Conservation (phyloP, 2,888 invertebrate genomes). For the Alentia gelatinosa region DNA sequence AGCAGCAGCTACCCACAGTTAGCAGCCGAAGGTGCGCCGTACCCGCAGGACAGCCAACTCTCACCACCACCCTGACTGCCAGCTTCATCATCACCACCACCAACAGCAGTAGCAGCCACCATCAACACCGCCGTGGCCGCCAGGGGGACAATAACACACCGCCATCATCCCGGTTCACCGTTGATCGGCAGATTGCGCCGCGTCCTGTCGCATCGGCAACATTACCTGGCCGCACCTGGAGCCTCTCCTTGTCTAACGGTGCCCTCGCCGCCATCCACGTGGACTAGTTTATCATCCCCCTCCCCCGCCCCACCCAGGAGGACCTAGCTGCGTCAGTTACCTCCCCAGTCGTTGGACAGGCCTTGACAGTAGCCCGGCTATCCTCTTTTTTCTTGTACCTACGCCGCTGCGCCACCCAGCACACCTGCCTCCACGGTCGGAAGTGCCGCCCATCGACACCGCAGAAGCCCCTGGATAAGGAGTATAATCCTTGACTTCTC, state of each 20-base stretch:
- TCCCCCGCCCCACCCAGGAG: conserved; percentile 16
- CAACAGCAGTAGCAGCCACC: not conserved
- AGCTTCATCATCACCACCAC: not conserved
- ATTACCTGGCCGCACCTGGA: not conserved
- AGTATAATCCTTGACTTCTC: not conserved
- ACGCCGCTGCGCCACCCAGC: not conserved
- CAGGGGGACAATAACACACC: not conserved
- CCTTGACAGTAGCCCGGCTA: too few species aligned
- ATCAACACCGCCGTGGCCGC: not conserved
- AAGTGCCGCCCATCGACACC: not conserved
- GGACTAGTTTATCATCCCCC: not conserved
- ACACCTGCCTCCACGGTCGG: not conserved
- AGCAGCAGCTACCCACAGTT: not conserved
- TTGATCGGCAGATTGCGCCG: not conserved
- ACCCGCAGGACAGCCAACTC: not conserved
- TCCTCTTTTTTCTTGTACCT: too few species aligned
- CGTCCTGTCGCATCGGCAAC: not conserved
- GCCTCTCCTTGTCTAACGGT: not conserved
- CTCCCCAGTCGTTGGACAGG: too few species aligned
- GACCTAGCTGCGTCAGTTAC: not conserved
- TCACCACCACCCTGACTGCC: not conserved
- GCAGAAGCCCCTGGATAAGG: not conserved
- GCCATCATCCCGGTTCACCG: not conserved
- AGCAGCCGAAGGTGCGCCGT: not conserved
- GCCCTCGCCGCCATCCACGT: not conserved